Evolutionary conservation across 2,113 vertebrate genomes (phyloP).

Genomic region (Rhodinocichla rosea): DNA sequence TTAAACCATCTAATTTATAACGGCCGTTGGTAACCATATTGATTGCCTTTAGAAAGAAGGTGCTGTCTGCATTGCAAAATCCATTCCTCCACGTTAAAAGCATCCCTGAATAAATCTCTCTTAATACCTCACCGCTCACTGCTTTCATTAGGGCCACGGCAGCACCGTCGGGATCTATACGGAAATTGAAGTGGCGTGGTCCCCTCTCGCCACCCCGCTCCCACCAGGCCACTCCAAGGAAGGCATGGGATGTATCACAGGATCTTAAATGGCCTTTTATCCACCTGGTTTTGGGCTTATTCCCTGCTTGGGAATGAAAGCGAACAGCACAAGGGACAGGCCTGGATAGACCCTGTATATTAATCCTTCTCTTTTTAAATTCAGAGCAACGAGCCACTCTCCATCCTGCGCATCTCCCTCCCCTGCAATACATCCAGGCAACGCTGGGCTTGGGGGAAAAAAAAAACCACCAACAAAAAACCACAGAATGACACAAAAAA

Average conservation of each 20-base stretch:
- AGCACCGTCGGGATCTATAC: conserved; percentile 67
- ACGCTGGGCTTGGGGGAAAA: neutral
- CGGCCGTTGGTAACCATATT: conserved; percentile 69
- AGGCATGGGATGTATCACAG: neutral
- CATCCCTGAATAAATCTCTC: conserved; percentile 76
- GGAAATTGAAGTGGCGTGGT: conserved; percentile 66
- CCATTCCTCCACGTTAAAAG: conserved; percentile 74
- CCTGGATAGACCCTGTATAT: neutral
- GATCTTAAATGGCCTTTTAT: conserved; percentile 57
- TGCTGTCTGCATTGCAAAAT: conserved; percentile 70
- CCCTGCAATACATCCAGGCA: conserved; percentile 31
- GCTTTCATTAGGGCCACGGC: conserved; percentile 79
- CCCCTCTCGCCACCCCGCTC: neutral
- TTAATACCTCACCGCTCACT: conserved; percentile 74
- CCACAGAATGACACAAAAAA: neutral
- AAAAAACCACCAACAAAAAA: neutral
- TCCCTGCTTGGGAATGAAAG: neutral
- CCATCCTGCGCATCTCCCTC: conserved; percentile 1
- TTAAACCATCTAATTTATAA: conserved; percentile 75
- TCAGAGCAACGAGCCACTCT: neutral
- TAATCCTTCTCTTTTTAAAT: conserved; percentile 42
- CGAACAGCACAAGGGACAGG: conserved; percentile 5
- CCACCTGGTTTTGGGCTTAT: conserved; percentile 7
- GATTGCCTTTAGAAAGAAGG: conserved; percentile 74
- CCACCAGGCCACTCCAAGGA: neutral